Conservation (phyloP, 2,113 vertebrate species). For the Diphyllodes magnificus region DNA sequence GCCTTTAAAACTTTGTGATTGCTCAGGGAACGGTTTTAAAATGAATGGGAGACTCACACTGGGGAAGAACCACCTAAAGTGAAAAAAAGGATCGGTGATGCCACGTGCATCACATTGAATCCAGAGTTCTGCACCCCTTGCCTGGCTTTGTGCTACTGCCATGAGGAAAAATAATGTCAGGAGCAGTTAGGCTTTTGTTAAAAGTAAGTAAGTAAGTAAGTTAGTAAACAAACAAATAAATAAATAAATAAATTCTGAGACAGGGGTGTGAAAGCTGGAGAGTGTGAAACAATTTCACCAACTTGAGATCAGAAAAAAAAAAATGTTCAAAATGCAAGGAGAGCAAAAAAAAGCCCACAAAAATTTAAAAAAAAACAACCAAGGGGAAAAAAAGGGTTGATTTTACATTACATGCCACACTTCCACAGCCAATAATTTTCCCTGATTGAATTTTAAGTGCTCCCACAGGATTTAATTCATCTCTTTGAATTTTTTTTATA, state of each 20-base stretch:
- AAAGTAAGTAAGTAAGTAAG: background rate
- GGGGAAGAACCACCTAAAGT: background rate
- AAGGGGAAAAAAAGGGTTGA: rapidly evolving
- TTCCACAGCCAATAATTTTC: background rate
- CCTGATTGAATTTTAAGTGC: background rate
- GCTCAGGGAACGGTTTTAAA: rapidly evolving
- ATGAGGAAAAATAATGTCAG: background rate
- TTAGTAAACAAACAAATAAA: background rate
- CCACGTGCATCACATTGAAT: rapidly evolving
- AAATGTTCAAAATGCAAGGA: background rate
- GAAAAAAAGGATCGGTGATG: background rate
- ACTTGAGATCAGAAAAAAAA: rapidly evolving
- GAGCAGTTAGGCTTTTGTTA: background rate
- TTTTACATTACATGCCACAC: background rate
- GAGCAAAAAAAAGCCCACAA: background rate
- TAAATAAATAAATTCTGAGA: background rate
- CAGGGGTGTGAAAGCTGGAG: background rate
- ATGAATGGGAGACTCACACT: rapidly evolving
- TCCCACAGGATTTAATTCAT: background rate
- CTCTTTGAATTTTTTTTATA: background rate
- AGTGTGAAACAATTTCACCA: background rate
- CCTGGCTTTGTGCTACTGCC: background rate
- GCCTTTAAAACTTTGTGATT: background rate
- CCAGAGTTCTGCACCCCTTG: background rate
- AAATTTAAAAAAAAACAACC: too few relatives aligned